Percentiles rank a stretch among this genome's conserved stretches.
These are phyloP conservation scores for Drosophila ironensis DNA, from an alignment of 1,140 invertebrate genomes.

Conservation along the genomic window DNA sequence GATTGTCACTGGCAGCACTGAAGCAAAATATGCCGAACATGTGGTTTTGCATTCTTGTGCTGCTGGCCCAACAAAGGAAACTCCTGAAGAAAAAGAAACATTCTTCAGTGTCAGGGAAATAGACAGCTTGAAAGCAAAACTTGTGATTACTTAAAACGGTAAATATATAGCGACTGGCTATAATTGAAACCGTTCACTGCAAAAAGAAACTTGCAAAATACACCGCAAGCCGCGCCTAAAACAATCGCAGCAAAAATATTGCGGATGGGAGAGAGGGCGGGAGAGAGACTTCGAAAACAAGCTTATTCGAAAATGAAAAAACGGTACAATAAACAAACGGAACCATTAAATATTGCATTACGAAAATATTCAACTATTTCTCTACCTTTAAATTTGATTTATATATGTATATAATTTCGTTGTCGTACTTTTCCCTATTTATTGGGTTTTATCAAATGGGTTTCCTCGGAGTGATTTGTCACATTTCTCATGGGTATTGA, in stretches of 20 bases:
- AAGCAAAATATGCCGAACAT: too few relatives aligned
- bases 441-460: slow-evolving; percentile 17
- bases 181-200: slow-evolving; percentile 37
- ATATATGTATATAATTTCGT: slow-evolving; percentile 14
- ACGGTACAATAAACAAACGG: slow-evolving; percentile 42
- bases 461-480: slow-evolving; percentile 53
- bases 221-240: slow-evolving; percentile 42
- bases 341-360: slow-evolving; percentile 49
- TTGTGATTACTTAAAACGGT: slow-evolving; percentile 7
- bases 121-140: neutral
- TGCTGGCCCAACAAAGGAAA: too few relatives aligned
- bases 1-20: slow-evolving; percentile 65
- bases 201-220: slow-evolving; percentile 34
- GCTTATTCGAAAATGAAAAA: slow-evolving; percentile 19
- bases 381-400: slow-evolving; percentile 44
- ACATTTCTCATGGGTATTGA: slow-evolving; percentile 69
- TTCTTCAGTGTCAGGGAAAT: too few relatives aligned
- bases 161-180: slow-evolving; percentile 11
- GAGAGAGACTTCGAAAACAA: neutral
- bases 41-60: too few relatives aligned
- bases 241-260: slow-evolving; percentile 20
- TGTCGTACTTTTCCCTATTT: slow-evolving; percentile 23
- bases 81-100: slow-evolving; percentile 27
- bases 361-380: neutral
- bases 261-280: neutral